phyloP scores from a whole-genome alignment of 2,113 vertebrate genomes.

The Blennius ocellaris region DNA sequence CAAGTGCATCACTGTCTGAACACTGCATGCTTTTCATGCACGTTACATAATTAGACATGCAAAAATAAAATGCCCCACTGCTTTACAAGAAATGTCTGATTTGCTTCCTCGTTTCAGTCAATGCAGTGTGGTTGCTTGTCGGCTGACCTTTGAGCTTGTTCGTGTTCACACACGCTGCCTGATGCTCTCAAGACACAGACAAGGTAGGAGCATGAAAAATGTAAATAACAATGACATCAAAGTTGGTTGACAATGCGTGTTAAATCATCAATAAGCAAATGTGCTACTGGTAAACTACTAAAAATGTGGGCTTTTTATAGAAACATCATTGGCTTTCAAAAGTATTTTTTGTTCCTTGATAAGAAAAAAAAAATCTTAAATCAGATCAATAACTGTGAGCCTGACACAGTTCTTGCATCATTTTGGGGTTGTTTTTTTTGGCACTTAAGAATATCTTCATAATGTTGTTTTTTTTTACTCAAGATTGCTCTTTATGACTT shows the following conservation, averaged over 20 bases:
- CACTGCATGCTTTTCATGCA: too few species aligned
- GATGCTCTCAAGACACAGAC: slow-evolving; percentile 13
- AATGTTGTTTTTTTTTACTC: not conserved
- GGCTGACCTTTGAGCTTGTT: not conserved
- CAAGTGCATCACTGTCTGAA: not conserved
- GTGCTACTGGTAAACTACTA: not conserved
- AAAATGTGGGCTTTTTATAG: not conserved
- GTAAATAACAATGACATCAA: not conserved
- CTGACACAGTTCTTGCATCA: not conserved
- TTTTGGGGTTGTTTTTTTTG: not conserved
- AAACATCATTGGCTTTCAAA: not conserved
- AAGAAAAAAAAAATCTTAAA: not conserved
- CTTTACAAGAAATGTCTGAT: not conserved
- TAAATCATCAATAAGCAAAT: not conserved
- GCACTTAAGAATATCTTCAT: too few species aligned
- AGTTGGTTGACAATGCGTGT: not conserved
- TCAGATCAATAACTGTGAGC: not conserved
- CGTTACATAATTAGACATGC: not conserved
- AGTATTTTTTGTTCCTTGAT: not conserved
- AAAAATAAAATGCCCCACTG: not conserved
- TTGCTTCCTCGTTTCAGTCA: slow-evolving; percentile 57
- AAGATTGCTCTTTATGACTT: not conserved
- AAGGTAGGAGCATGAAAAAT: slow-evolving; percentile 57
- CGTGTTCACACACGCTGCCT: not conserved
- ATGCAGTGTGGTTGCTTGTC: slow-evolving; percentile 1